Base-by-base conservation (phyloP, 2,888 invertebrate genomes). In the Phoronis australis region DNA sequence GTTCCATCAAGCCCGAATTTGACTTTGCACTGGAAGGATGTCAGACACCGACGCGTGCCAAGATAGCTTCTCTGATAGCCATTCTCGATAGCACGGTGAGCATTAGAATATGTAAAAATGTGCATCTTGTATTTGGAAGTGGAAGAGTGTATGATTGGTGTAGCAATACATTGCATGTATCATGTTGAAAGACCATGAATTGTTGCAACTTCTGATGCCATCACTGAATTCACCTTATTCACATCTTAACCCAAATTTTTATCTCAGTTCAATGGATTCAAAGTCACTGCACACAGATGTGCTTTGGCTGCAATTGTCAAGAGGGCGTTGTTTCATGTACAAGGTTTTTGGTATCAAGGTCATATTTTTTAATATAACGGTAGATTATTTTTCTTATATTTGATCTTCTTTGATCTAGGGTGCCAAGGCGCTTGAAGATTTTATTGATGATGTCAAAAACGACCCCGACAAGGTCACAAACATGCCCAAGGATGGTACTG, bases 401-500 rank as follows among this genome's bases (percentile, higher is more conserved):
- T 15, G 9, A 15, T 31, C 15, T 42, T 48, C 37, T 47, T 37
- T 49, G 25, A 75, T 75, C 35, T 64, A 91, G 91, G 93, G 92
- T 50, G 84, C 88, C 31, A 89, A 88, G 75, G 89, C 90, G 6
- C 77, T 95, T 61, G 94, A 95, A 73, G 93, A 93, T 70, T 95
- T 95, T 77, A 84, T 92, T 51, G 94, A 94, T 68, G 90, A 87
- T 52, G 84, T 95, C 23, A 52, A 69, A 86, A 57, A 84, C 86
- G 51, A 80, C 58, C 71, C 74, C 37, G 80, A 80, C 46, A 78
- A 79, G 52, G 62, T 63, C 3, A 67, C 71, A 6, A 86, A 87
- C 65, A 84, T 96, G 68, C 94, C 97, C 0, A 88, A 87, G 72
- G 99, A 99, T 81, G 99, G 97, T 52, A 99, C 97, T 0, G 97